Evolutionary conservation across 2,888 invertebrate species (phyloP).

Genomic region (Macrophya annulata): DNA sequence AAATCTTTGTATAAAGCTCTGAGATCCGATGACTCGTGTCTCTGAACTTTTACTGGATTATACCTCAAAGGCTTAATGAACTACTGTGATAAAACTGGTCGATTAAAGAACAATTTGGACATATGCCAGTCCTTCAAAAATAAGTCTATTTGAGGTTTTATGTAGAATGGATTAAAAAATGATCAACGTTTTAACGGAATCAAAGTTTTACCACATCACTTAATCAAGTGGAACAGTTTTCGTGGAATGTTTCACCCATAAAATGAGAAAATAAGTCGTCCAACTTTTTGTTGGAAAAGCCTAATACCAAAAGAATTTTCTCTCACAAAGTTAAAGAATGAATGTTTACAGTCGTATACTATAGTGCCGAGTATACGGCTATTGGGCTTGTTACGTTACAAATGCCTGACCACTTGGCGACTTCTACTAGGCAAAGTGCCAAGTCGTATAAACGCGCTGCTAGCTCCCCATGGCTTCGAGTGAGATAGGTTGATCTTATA

Average conservation of each 20-base stretch:
- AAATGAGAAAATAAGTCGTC: not conserved
- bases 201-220: not conserved
- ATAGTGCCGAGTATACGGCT: not conserved
- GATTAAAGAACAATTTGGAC: too few relatives aligned
- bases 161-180: not conserved
- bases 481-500: not conserved
- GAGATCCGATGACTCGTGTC: too few relatives aligned
- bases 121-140: not conserved
- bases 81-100: too few relatives aligned
- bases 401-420: slow-evolving; percentile 36
- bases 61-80: too few relatives aligned
- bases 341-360: slow-evolving; percentile 13
- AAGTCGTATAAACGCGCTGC: slow-evolving; percentile 8
- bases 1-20: too few relatives aligned
- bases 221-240: not conserved
- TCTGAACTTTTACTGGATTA: too few relatives aligned
- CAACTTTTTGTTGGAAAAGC: not conserved
- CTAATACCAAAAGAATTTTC: not conserved
- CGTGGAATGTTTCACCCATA: not conserved
- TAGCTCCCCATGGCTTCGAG: not conserved
- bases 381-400: slow-evolving; percentile 30
- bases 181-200: not conserved
- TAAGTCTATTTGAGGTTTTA: not conserved
- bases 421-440: slow-evolving; percentile 40
- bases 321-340: not conserved